These are phyloP conservation scores for Arrhopalites spinosus DNA, from an alignment of 2,888 invertebrate genomes.

Conservation along the genomic window DNA sequence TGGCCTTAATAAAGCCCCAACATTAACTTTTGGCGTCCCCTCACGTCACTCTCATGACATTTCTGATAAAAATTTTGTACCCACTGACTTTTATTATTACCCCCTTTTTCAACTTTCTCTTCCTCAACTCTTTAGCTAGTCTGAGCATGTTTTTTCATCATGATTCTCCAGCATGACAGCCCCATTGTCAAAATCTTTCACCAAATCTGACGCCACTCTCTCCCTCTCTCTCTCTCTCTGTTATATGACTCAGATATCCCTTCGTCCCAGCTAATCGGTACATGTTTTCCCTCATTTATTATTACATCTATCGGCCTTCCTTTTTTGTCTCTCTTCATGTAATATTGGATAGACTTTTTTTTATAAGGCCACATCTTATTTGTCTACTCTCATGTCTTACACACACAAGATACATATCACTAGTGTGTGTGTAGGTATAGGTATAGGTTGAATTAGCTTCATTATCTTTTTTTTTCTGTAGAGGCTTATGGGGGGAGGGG, in stretches of 20 bases:
- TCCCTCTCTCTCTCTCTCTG: background rate
- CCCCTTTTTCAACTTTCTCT: constrained; percentile 3
- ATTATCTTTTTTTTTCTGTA: background rate
- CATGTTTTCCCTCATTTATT: too few species aligned
- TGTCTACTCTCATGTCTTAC: too few species aligned
- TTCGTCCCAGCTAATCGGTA: too few species aligned
- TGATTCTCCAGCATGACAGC: background rate
- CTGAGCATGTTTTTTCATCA: constrained; percentile 3
- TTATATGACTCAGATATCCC: background rate
- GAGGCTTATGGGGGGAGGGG: too few species aligned
- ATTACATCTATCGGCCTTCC: too few species aligned
- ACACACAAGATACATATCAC: too few species aligned
- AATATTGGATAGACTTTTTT: too few species aligned
- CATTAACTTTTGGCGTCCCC: constrained; percentile 24
- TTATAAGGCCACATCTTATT: too few species aligned
- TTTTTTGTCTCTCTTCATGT: too few species aligned
- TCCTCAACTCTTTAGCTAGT: background rate
- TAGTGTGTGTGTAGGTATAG: too few species aligned
- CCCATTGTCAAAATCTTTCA: constrained; percentile 32
- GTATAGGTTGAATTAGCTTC: constrained; percentile 5
- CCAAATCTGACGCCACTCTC: constrained; percentile 10
- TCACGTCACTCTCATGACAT: constrained; percentile 28
- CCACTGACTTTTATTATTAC: constrained; percentile 12
- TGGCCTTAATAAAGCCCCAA: constrained; percentile 7
- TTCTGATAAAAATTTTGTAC: constrained; percentile 23